These are phyloP conservation scores for Trichogramma dendrolimi DNA, from an alignment of 2,888 invertebrate genomes.

Conservation along the genomic window DNA sequence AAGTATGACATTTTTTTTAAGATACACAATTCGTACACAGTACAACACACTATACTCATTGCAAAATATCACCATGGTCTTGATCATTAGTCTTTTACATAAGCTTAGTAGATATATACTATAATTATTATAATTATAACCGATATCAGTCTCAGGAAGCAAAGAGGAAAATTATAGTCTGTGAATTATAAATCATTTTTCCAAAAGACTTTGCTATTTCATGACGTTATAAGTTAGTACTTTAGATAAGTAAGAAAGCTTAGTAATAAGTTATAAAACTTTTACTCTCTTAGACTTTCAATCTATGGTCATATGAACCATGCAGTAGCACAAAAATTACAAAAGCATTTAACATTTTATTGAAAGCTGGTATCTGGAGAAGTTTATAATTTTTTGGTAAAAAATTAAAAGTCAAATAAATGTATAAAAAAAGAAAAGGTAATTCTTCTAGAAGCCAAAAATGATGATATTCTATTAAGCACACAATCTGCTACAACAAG, in stretches of 20 bases:
- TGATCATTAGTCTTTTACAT: slow-evolving; percentile 24
- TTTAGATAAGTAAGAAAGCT: slow-evolving; percentile 1
- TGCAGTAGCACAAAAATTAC: too few species aligned
- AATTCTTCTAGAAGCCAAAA: too few species aligned
- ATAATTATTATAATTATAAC: slow-evolving; percentile 18
- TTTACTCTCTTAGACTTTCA: slow-evolving; percentile 3
- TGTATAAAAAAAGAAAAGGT: too few species aligned
- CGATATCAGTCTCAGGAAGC: slow-evolving; percentile 24
- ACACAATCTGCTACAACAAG: too few species aligned
- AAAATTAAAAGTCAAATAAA: too few species aligned
- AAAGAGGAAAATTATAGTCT: slow-evolving; percentile 15
- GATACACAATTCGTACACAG: slow-evolving; percentile 8
- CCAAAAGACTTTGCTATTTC: slow-evolving; percentile 14
- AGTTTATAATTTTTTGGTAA: too few species aligned
- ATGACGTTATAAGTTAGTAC: slow-evolving; percentile 5
- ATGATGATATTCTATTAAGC: too few species aligned
- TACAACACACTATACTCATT: background rate
- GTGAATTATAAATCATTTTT: slow-evolving; percentile 20
- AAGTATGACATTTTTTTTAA: background rate
- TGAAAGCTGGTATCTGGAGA: too few species aligned
- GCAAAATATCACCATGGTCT: background rate
- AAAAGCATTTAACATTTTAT: too few species aligned
- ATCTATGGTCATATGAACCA: too few species aligned
- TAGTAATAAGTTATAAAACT: slow-evolving; percentile 4
- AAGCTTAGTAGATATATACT: slow-evolving; percentile 6